Evolutionary conservation across 2,888 invertebrate species (phyloP).

Genomic region (Rotaria sp.): DNA sequence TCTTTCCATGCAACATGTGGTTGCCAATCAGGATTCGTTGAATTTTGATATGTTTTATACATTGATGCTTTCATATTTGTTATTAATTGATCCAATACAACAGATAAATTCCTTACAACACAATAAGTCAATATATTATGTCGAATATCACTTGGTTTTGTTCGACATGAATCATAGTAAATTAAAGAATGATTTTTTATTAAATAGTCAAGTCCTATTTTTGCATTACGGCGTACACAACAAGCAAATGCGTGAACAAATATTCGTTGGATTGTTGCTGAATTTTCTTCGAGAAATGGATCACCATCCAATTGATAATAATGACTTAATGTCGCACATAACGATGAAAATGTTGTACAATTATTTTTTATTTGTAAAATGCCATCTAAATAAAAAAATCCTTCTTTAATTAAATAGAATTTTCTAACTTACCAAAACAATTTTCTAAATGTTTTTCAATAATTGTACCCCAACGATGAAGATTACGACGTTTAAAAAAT

Average conservation of each 20-base stretch:
- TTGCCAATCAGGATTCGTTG: slow-evolving; percentile 25
- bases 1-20: slow-evolving; percentile 26
- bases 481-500: slow-evolving; percentile 16
- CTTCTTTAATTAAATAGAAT: not conserved
- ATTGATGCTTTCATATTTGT: slow-evolving; percentile 12
- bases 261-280: slow-evolving; percentile 3
- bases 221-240: slow-evolving; percentile 19
- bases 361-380: slow-evolving; percentile 28
- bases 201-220: slow-evolving; percentile 15
- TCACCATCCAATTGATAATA: slow-evolving; percentile 23
- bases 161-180: slow-evolving; percentile 26
- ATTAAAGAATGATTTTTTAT: slow-evolving; percentile 25
- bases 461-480: slow-evolving; percentile 9
- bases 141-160: slow-evolving; percentile 25
- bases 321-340: slow-evolving; percentile 16
- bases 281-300: slow-evolving; percentile 16
- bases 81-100: slow-evolving; percentile 8
- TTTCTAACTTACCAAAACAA: not conserved
- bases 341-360: not conserved
- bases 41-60: slow-evolving; percentile 31
- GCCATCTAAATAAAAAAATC: not conserved
- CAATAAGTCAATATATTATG: slow-evolving; percentile 26
- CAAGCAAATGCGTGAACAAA: slow-evolving; percentile 31
- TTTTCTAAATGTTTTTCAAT: not conserved
- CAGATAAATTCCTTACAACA: slow-evolving; percentile 6